Conservation (phyloP, 2,113 vertebrate species). For the Pelodiscus sinensis region DNA sequence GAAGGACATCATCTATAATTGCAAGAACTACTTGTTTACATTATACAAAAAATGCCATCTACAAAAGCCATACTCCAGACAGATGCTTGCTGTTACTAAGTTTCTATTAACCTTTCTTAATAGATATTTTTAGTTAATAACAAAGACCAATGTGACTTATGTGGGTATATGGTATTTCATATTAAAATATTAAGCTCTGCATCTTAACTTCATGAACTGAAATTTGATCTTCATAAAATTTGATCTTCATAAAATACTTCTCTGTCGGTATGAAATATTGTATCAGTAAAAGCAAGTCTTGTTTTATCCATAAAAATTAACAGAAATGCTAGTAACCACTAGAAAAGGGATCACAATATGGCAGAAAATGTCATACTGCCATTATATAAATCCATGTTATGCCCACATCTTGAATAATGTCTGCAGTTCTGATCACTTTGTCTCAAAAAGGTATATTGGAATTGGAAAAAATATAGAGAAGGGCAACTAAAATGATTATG, state of each 20-base stretch:
- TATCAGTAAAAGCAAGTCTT: neutral
- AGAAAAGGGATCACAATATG: neutral
- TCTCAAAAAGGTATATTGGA: neutral
- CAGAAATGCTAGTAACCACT: neutral
- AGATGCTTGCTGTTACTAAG: neutral
- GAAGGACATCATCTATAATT: neutral
- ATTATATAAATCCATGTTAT: neutral
- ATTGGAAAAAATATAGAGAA: neutral
- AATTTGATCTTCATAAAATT: neutral
- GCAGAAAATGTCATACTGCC: neutral
- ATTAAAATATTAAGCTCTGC: slow-evolving; percentile 6
- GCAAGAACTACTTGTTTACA: neutral
- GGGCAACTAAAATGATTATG: neutral
- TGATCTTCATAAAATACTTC: neutral
- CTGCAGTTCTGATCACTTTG: neutral
- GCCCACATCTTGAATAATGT: neutral
- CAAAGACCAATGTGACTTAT: neutral
- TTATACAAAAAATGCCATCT: neutral
- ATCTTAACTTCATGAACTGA: neutral
- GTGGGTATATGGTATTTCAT: neutral
- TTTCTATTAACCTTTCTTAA: neutral
- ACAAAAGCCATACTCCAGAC: neutral
- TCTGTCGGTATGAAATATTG: neutral
- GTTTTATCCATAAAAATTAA: neutral
- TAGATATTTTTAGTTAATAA: neutral